Evolutionary conservation across 2,888 invertebrate genomes (phyloP).

Genomic region (Amiota mariae): DNA sequence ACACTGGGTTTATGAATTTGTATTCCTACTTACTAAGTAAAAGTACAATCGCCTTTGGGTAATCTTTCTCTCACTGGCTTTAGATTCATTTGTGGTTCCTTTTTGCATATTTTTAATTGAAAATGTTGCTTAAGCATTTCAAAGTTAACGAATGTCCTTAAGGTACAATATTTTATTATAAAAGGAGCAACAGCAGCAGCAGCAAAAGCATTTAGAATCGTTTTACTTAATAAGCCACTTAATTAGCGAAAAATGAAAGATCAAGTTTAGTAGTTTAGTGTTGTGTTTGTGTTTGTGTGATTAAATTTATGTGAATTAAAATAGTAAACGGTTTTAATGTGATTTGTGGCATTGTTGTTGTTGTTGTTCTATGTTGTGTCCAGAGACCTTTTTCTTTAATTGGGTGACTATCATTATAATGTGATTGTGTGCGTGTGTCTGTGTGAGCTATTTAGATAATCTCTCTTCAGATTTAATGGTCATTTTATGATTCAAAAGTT

Average conservation of each 20-base stretch:
- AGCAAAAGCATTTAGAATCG: not conserved
- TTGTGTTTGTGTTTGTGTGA: too few relatives aligned
- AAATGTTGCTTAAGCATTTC: conserved; percentile 1
- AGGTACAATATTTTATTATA: not conserved
- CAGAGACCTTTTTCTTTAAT: too few relatives aligned
- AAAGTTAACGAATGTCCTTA: conserved; percentile 7
- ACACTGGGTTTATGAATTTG: not conserved
- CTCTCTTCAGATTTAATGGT: too few relatives aligned
- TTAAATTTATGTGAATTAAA: too few relatives aligned
- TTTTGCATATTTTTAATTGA: not conserved
- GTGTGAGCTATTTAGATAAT: too few relatives aligned
- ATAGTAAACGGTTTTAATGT: too few relatives aligned
- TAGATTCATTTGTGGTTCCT: conserved; percentile 66
- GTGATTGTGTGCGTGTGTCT: too few relatives aligned
- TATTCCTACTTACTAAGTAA: not conserved
- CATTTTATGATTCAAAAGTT: too few relatives aligned
- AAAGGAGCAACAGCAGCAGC: not conserved
- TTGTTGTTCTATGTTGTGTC: too few relatives aligned
- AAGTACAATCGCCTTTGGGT: not conserved
- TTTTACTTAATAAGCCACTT: conserved; percentile 8
- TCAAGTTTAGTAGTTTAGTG: too few relatives aligned
- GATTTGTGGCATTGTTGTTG: too few relatives aligned
- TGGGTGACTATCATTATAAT: too few relatives aligned
- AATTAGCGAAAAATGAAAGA: not conserved
- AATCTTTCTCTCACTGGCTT: conserved; percentile 39